phyloP scores from a whole-genome alignment of 2,113 vertebrate genomes.

The Pterocles gutturalis region DNA sequence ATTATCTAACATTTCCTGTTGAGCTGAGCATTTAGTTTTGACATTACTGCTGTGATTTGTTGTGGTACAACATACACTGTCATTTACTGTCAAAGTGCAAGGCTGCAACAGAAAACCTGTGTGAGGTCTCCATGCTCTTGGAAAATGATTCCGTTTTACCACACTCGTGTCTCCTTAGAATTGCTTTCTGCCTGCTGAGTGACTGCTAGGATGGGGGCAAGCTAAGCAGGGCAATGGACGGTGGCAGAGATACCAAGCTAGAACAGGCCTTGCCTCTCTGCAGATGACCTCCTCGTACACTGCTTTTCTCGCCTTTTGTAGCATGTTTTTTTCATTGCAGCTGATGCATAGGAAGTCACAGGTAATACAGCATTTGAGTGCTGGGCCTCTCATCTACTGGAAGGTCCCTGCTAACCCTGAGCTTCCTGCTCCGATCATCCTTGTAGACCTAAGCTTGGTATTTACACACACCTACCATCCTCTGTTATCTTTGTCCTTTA shows the following conservation, averaged over 20 bases:
- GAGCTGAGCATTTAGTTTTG: not conserved
- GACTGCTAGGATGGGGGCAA: not conserved
- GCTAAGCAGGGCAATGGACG: not conserved
- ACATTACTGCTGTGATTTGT: not conserved
- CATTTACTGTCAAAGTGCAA: not conserved
- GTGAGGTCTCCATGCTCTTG: not conserved
- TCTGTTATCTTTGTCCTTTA: not conserved
- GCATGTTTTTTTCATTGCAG: not conserved
- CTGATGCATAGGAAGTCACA: not conserved
- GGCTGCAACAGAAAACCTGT: not conserved
- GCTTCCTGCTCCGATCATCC: not conserved
- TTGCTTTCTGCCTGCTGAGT: not conserved
- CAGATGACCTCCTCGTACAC: not conserved
- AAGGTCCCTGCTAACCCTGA: not conserved
- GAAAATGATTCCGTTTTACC: not conserved
- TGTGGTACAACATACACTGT: not conserved
- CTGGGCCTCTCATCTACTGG: not conserved
- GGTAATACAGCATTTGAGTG: not conserved
- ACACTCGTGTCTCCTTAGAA: accelerated
- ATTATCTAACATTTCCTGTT: not conserved
- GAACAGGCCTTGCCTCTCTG: not conserved
- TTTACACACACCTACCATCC: not conserved
- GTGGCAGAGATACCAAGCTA: not conserved
- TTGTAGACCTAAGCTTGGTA: not conserved
- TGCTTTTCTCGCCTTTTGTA: not conserved